Conservation (phyloP, 2,888 invertebrate species). For the Ornithoptera priamus region DNA sequence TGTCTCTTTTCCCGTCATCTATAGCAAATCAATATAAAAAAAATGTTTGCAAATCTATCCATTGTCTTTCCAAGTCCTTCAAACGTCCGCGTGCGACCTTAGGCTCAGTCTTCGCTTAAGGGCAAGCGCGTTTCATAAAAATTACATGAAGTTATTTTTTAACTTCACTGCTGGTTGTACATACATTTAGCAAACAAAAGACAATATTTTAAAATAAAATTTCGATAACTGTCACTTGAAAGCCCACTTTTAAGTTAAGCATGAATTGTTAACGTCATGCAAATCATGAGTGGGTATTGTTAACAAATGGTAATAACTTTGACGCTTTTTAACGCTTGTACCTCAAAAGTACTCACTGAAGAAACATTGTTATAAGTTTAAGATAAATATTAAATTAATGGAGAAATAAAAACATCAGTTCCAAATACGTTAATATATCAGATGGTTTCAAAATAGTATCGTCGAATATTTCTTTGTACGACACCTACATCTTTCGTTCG, state of each 20-base stretch:
- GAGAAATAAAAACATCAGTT: no score
- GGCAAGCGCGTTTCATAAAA: not conserved
- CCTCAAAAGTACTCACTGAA: no score
- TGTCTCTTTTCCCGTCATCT: conserved; percentile 14
- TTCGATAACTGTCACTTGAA: conserved; percentile 1
- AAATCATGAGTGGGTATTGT: not conserved
- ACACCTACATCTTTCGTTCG: no score
- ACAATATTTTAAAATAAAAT: not conserved
- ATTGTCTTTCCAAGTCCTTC: conserved; percentile 22
- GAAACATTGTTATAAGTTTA: no score
- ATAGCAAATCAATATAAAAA: conserved; percentile 11
- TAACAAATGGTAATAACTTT: not conserved
- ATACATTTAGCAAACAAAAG: not conserved
- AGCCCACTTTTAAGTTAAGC: not conserved
- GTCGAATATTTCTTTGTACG: no score
- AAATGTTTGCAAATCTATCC: conserved; percentile 12
- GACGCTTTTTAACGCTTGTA: no score
- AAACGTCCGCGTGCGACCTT: conserved; percentile 24
- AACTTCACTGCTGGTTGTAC: not conserved
- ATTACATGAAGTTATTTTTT: not conserved
- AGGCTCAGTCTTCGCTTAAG: conserved; percentile 3
- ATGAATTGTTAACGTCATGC: not conserved
- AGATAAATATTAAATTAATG: no score
- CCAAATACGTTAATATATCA: no score
- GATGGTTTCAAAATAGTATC: no score